Evolutionary conservation across 2,113 vertebrate species (phyloP).

Genomic region (Perca flavescens): DNA sequence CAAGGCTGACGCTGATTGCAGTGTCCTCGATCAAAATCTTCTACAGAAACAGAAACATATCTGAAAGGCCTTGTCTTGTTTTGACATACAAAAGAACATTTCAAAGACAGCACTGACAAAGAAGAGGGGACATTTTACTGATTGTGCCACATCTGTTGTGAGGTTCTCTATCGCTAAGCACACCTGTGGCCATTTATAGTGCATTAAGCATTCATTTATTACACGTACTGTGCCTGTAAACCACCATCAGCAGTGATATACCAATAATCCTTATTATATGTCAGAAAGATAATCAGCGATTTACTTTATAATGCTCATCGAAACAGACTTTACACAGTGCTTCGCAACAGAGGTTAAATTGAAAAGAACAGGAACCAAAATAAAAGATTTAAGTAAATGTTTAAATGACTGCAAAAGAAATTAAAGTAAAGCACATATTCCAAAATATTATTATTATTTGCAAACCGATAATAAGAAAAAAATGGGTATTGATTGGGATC

Average conservation of each 20-base stretch:
- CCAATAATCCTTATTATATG: neutral
- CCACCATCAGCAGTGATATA: neutral
- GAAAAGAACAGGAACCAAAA: neutral
- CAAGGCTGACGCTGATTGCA: neutral
- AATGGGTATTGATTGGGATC: neutral
- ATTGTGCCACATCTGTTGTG: neutral
- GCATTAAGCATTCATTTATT: neutral
- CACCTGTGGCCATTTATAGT: neutral
- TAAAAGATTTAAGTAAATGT: neutral
- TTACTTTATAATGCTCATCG: no score
- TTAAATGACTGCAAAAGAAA: neutral
- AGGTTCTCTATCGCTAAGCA: neutral
- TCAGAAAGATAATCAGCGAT: neutral
- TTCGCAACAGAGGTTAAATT: neutral
- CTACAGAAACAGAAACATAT: neutral
- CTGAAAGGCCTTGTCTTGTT: no score
- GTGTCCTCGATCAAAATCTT: no score
- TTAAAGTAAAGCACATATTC: neutral
- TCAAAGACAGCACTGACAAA: neutral
- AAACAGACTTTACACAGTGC: neutral
- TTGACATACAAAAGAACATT: neutral
- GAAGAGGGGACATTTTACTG: neutral
- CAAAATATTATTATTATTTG: neutral
- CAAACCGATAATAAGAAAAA: neutral
- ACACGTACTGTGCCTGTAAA: no score